Conservation (phyloP, 2,113 vertebrate species). For the Amphilophus citrinellus region DNA sequence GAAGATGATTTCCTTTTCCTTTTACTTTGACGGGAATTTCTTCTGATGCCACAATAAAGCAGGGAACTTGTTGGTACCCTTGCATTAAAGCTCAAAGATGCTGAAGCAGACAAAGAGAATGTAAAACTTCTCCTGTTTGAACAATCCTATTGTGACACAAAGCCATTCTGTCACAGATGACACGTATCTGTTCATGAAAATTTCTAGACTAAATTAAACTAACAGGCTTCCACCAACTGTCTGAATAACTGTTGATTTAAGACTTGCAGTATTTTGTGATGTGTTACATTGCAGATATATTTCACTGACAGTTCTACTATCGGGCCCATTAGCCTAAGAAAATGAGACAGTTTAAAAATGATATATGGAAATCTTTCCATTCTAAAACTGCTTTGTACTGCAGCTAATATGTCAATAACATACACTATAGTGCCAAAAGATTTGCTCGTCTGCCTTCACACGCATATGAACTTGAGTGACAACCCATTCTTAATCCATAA, state of each 20-base stretch:
- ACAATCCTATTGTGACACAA: constrained; percentile 21
- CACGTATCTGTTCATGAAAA: constrained; percentile 35
- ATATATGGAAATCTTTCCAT: neutral
- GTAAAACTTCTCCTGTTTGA: constrained; percentile 22
- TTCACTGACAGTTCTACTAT: neutral
- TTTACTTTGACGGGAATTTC: constrained; percentile 58
- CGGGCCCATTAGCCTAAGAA: neutral
- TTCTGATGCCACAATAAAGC: constrained; percentile 59
- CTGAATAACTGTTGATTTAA: constrained; percentile 12
- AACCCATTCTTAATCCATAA: too few relatives aligned
- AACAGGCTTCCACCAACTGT: constrained; percentile 22
- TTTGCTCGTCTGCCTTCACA: too few relatives aligned
- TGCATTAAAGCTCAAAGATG: constrained; percentile 23
- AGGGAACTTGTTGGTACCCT: constrained; percentile 33
- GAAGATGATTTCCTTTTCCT: constrained; percentile 54
- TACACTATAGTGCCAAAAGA: too few relatives aligned
- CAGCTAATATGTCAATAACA: neutral
- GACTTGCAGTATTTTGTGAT: neutral
- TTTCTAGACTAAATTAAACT: constrained; percentile 12
- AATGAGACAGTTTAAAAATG: neutral
- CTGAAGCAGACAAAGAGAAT: constrained; percentile 32
- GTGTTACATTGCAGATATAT: neutral
- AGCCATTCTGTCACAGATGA: constrained; percentile 4
- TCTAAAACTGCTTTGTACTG: neutral
- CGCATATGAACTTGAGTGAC: too few relatives aligned